Conservation (phyloP, 1,140 invertebrate species). For the Caenorhabditis latens region DNA sequence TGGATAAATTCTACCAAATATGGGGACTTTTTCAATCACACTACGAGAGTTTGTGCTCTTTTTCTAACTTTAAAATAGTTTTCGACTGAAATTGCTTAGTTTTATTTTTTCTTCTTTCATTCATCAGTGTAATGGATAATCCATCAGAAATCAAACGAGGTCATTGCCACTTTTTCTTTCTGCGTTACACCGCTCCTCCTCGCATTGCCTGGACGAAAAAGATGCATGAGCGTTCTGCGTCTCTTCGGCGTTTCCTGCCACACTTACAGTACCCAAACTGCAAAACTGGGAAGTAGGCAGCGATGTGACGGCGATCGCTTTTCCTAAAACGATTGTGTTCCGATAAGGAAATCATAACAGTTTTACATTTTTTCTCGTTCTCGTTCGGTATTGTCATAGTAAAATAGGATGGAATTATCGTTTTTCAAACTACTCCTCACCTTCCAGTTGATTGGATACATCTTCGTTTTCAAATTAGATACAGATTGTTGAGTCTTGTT, state of each 20-base stretch:
- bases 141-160: constrained; percentile 10
- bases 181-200: not conserved
- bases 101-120: not conserved
- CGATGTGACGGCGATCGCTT: constrained; percentile 40
- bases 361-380: not conserved
- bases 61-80: not conserved
- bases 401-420: no score
- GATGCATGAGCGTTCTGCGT: constrained; percentile 33
- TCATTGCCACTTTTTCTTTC: constrained; percentile 51
- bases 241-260: constrained; percentile 33
- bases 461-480: no score
- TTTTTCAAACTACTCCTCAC: no score
- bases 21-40: not conserved
- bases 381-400: no score
- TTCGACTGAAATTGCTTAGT: not conserved
- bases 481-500: no score
- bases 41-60: not conserved
- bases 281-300: constrained; percentile 44
- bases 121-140: constrained; percentile 7
- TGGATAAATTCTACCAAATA: constrained; percentile 23
- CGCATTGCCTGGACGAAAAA: not conserved
- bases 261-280: constrained; percentile 47
- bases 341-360: constrained; percentile 10
- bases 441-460: no score
- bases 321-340: constrained; percentile 23